Evolutionary conservation across 2,888 invertebrate genomes (phyloP).

Genomic region (Leptopilina drosophilae): DNA sequence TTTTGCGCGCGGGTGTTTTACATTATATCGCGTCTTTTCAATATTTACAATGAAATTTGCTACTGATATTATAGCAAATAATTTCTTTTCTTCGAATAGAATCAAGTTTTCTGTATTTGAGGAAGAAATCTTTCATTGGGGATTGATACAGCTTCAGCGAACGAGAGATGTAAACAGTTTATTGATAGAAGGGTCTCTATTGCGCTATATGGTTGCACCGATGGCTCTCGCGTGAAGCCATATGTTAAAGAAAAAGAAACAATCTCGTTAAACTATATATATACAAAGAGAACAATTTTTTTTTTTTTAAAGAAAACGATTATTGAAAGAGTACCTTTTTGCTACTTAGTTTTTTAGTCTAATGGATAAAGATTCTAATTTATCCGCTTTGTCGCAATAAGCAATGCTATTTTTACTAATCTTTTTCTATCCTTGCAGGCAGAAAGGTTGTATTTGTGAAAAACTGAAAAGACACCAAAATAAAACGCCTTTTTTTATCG

Average conservation of each 20-base stretch:
- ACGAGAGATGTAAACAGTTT: conserved; percentile 34
- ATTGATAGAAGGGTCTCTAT: conserved; percentile 23
- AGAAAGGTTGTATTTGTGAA: too few relatives aligned
- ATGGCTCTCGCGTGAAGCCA: conserved; percentile 3
- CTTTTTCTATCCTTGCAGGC: too few relatives aligned
- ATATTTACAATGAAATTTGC: neutral
- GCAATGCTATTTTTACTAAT: too few relatives aligned
- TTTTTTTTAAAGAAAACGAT: too few relatives aligned
- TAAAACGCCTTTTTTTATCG: neutral
- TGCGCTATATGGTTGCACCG: conserved; percentile 45
- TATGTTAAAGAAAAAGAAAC: conserved; percentile 50
- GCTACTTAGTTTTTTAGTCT: too few relatives aligned
- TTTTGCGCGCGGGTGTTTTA: neutral
- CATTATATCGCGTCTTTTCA: neutral
- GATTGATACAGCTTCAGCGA: conserved; percentile 12
- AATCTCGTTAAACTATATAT: too few relatives aligned
- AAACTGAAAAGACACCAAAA: too few relatives aligned
- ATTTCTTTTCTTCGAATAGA: conserved; percentile 6
- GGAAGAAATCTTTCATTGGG: neutral
- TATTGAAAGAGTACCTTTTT: too few relatives aligned
- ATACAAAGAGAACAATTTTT: too few relatives aligned
- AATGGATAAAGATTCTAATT: too few relatives aligned
- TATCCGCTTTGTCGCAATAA: neutral
- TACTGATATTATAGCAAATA: neutral
- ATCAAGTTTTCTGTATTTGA: conserved; percentile 19